These are phyloP conservation scores for Lutraria lutraria DNA, from an alignment of 2,888 invertebrate genomes.

Conservation along the genomic window DNA sequence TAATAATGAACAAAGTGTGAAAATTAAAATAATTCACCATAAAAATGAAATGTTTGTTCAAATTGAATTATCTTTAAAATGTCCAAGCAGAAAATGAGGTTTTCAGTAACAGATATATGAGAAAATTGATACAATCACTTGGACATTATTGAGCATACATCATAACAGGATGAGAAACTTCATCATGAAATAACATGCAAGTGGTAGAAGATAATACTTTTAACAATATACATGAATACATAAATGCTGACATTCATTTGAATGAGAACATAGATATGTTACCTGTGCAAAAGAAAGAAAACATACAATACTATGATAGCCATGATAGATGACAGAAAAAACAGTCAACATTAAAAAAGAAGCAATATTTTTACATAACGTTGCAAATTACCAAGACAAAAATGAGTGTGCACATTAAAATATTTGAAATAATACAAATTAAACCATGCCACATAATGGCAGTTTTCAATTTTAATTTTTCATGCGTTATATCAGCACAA, in stretches of 20 bases:
- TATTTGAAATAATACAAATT: conserved; percentile 14
- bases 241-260: not conserved
- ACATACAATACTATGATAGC: not conserved
- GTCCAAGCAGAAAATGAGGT: not conserved
- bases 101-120: not conserved
- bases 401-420: conserved; percentile 1
- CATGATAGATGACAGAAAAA: not conserved
- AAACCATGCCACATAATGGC: conserved; percentile 4
- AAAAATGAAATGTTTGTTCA: conserved; percentile 5
- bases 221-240: not conserved
- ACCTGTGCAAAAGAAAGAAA: not conserved
- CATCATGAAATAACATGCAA: not conserved
- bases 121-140: not conserved
- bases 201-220: not conserved
- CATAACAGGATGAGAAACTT: not conserved
- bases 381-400: conserved; percentile 3
- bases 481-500: not conserved
- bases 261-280: not conserved
- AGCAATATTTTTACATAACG: conserved; percentile 5
- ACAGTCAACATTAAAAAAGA: conserved; percentile 14
- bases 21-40: no score
- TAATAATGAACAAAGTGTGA: no score
- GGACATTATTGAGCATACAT: not conserved
- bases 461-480: not conserved
- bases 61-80: not conserved